Conservation (phyloP, 2,888 invertebrate species). For the Nomada goodeniana region DNA sequence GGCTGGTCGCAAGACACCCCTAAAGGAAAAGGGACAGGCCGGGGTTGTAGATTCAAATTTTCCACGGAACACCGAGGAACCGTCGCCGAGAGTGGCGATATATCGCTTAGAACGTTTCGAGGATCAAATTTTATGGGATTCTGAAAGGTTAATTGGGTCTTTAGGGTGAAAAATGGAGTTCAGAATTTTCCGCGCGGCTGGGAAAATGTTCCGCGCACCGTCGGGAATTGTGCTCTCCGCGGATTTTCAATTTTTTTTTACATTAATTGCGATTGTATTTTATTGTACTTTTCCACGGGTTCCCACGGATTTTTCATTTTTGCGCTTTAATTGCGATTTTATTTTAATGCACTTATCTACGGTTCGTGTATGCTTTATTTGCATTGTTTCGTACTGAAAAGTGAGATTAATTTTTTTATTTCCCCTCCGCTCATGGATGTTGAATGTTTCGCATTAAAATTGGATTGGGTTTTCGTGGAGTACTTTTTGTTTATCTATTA, state of each 20-base stretch:
- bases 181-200: no score
- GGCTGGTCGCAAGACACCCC: slow-evolving; percentile 10
- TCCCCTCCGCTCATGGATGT: no score
- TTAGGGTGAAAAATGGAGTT: not conserved
- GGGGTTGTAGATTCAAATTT: slow-evolving; percentile 48
- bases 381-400: no score
- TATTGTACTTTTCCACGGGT: not conserved
- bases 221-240: not conserved
- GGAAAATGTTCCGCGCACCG: no score
- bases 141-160: not conserved
- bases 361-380: no score
- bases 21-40: not conserved
- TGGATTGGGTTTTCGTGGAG: no score
- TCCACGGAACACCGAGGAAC: not conserved
- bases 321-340: not conserved
- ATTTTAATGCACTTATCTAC: no score
- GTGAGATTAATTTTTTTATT: no score
- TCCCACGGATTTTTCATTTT: not conserved
- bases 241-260: not conserved
- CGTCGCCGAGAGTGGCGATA: not conserved
- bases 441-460: no score
- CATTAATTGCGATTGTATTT: not conserved
- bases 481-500: no score
- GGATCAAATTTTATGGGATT: slow-evolving; percentile 6
- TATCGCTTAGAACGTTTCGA: not conserved